Conservation (phyloP, 92 coral and sea anemone genomes). For the Porites rus region DNA sequence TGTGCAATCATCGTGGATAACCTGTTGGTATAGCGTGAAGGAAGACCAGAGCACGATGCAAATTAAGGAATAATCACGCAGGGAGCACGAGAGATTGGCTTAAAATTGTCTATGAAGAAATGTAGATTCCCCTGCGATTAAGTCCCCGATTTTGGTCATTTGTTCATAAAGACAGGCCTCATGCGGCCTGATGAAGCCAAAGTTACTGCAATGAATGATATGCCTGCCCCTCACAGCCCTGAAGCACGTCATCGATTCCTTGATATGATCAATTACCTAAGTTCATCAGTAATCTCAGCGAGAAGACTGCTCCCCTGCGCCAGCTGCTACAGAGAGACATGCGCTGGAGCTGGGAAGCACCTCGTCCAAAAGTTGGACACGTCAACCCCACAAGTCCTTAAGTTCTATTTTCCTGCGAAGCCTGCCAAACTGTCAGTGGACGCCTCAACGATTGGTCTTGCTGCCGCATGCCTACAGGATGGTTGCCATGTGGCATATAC, state of each 20-base stretch:
- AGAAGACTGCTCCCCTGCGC: conserved; percentile 22
- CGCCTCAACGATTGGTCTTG: conserved; percentile 48
- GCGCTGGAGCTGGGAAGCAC: conserved; percentile 28
- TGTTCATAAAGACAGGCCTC: conserved; percentile 38
- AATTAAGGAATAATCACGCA: conserved; percentile 35
- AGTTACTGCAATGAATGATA: conserved; percentile 37
- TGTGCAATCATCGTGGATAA: no score
- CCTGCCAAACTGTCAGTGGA: conserved; percentile 34
- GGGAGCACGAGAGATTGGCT: conserved; percentile 42
- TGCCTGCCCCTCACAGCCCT: conserved; percentile 46
- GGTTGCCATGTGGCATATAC: conserved; percentile 35
- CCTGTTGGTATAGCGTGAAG: conserved; percentile 11
- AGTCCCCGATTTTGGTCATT: conserved; percentile 47
- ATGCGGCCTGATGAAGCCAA: conserved; percentile 5
- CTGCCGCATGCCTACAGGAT: conserved; percentile 38
- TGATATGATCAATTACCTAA: conserved; percentile 50
- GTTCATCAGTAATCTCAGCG: conserved; percentile 27
- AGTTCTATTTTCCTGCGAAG: conserved; percentile 35
- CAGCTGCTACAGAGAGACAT: conserved; percentile 1
- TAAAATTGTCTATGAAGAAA: conserved; percentile 35
- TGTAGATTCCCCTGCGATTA: conserved; percentile 48
- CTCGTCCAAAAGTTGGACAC: conserved; percentile 35
- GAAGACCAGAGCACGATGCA: conserved; percentile 41
- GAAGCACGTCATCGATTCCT: conserved; percentile 48
- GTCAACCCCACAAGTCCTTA: conserved; percentile 39